phyloP scores from a whole-genome alignment of 2,113 vertebrate genomes.

The Bolborhynchus lineola region DNA sequence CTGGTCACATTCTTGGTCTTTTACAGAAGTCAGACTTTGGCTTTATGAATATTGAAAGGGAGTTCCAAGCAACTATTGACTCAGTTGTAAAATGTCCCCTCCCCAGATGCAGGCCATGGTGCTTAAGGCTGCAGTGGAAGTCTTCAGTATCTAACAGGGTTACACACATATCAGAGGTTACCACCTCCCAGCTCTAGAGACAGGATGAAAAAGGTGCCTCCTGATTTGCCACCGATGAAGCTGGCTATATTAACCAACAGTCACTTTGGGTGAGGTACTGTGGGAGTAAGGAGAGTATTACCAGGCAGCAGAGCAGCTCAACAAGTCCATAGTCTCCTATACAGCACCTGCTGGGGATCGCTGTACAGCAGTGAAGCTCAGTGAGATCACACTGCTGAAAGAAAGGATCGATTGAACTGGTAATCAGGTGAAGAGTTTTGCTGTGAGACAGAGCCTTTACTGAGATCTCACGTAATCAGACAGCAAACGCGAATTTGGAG shows the following conservation, averaged over 20 bases:
- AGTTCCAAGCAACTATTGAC: neutral
- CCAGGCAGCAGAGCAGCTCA: neutral
- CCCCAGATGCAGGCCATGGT: rapidly evolving
- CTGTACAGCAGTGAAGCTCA: neutral
- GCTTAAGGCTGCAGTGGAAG: neutral
- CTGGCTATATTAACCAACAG: neutral
- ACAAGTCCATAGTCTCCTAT: neutral
- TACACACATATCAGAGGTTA: neutral
- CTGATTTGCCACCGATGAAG: neutral
- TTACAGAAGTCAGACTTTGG: neutral
- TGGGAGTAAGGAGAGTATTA: neutral
- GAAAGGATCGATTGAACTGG: neutral
- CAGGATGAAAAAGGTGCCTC: neutral
- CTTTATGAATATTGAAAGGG: neutral
- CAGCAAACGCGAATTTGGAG: neutral
- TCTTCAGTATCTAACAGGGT: neutral
- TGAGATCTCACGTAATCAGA: neutral
- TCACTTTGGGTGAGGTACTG: neutral
- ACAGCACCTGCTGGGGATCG: neutral
- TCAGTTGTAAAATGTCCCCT: neutral
- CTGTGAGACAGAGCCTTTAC: neutral
- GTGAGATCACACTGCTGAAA: neutral
- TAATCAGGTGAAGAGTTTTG: neutral
- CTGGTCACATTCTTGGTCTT: neutral
- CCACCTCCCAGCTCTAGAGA: neutral